Conservation (phyloP, 2,113 vertebrate species). For the Saccopteryx bilineata region DNA sequence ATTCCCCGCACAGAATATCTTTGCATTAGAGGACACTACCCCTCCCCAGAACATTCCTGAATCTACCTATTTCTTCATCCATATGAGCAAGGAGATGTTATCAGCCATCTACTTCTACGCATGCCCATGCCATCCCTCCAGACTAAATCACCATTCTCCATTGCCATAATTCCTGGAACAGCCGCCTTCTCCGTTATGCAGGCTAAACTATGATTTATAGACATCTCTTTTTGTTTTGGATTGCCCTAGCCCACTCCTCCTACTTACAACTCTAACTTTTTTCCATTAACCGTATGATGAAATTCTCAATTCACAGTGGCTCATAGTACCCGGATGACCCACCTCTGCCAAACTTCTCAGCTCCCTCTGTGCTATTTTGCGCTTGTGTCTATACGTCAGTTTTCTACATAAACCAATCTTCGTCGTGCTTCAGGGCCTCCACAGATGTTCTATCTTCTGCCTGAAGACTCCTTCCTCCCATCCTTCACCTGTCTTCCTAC, state of each 20-base stretch:
- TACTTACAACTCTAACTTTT: slow-evolving; percentile 13
- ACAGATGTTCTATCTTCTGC: neutral
- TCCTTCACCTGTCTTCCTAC: neutral
- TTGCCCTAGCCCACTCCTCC: neutral
- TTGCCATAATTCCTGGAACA: neutral
- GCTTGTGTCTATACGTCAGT: neutral
- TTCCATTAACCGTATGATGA: neutral
- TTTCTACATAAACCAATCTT: neutral
- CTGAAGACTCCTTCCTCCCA: neutral
- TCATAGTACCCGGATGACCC: neutral
- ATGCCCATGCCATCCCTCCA: neutral
- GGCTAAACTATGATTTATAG: neutral
- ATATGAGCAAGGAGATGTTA: neutral
- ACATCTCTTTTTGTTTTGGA: neutral
- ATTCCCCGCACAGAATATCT: neutral
- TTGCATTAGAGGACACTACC: neutral
- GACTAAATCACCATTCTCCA: neutral
- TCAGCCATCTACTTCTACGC: neutral
- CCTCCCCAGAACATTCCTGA: neutral
- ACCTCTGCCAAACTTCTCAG: neutral
- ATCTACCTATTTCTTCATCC: neutral
- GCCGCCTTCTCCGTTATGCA: neutral
- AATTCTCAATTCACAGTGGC: neutral
- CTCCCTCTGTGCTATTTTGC: fast-evolving
- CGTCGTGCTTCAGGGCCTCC: neutral